These are phyloP conservation scores for Misgurnus mizolepis DNA, from an alignment of 2,113 vertebrate genomes.

Conservation along the genomic window DNA sequence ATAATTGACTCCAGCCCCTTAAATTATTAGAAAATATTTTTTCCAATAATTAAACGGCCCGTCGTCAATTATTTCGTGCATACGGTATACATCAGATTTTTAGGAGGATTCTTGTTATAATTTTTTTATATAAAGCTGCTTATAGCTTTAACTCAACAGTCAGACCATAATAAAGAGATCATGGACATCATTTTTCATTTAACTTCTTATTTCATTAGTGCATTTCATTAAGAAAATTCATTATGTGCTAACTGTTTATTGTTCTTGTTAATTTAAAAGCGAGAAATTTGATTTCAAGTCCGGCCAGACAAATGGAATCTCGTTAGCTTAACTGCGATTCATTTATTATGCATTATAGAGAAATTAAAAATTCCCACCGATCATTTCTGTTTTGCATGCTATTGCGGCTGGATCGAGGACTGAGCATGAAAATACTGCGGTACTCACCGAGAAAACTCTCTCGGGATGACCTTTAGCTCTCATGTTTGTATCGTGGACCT, in stretches of 20 bases:
- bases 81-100: too few species aligned
- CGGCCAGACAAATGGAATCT: constrained; percentile 22
- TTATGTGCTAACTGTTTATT: neutral
- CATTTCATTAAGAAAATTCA: neutral
- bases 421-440: neutral
- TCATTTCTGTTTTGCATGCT: neutral
- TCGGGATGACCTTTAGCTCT: constrained; percentile 95
- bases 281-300: constrained; percentile 18
- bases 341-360: constrained; percentile 28
- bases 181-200: neutral
- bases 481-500: constrained; percentile 99
- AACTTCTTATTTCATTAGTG: too few species aligned
- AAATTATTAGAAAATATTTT: too few species aligned
- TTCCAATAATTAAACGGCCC: too few species aligned
- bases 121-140: neutral
- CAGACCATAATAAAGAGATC: neutral
- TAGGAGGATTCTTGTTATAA: too few species aligned
- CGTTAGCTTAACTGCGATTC: constrained; percentile 14
- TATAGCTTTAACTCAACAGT: neutral
- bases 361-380: constrained; percentile 1
- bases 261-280: neutral
- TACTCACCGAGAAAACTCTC: constrained; percentile 92
- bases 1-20: too few species aligned
- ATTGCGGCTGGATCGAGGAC: neutral
- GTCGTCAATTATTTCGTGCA: too few species aligned